phyloP scores from a whole-genome alignment of 2,888 invertebrate species.

The Eubasilissa splendida region DNA sequence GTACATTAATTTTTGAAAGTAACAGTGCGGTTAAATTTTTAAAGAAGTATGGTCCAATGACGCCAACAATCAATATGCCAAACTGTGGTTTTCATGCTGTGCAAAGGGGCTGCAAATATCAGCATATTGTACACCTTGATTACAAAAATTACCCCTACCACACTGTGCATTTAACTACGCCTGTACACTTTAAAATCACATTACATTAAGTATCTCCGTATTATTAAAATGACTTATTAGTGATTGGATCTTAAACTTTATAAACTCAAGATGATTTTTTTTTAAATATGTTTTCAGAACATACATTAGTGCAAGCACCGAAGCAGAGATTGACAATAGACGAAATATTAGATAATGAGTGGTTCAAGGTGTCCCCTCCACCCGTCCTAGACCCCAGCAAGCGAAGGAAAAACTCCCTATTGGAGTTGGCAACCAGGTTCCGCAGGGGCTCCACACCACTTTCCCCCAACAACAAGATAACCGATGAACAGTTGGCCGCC shows the following conservation, averaged over 20 bases:
- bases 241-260: neutral
- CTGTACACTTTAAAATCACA: too few relatives aligned
- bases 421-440: constrained; percentile 56
- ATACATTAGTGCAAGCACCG: constrained; percentile 70
- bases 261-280: neutral
- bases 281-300: constrained; percentile 62
- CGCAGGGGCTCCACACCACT: constrained; percentile 65
- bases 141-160: too few relatives aligned
- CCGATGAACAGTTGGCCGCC: constrained; percentile 55
- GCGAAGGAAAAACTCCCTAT: constrained; percentile 56
- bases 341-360: constrained; percentile 71
- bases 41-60: too few relatives aligned
- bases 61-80: too few relatives aligned
- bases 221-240: neutral
- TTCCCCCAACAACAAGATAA: constrained; percentile 59
- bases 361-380: constrained; percentile 68
- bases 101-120: too few relatives aligned
- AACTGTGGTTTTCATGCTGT: too few relatives aligned
- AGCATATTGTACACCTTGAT: too few relatives aligned
- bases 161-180: too few relatives aligned
- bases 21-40: too few relatives aligned
- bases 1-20: too few relatives aligned
- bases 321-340: constrained; percentile 68
- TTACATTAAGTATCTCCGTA: too few relatives aligned
- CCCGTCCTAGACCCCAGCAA: constrained; percentile 55